Conservation (phyloP, 2,888 invertebrate species). For the Caenorhabditis wallacei region DNA sequence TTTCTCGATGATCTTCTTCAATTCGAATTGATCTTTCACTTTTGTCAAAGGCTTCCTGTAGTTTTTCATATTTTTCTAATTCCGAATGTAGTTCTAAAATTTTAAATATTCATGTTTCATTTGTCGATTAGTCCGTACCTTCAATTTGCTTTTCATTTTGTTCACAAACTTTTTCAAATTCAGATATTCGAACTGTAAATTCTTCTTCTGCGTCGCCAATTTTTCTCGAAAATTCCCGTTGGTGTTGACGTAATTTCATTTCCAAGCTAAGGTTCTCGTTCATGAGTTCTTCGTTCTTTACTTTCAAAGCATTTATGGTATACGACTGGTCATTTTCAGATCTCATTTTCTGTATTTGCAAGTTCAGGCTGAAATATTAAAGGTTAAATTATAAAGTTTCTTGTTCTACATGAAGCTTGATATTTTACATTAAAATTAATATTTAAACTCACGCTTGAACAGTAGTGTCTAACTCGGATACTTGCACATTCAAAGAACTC, state of each 20-base stretch:
- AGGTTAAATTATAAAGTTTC: too few species aligned
- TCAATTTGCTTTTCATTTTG: constrained; percentile 39
- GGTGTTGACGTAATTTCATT: constrained; percentile 32
- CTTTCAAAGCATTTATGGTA: constrained; percentile 4
- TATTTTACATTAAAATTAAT: too few species aligned
- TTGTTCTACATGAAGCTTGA: too few species aligned
- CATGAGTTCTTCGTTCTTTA: constrained; percentile 35
- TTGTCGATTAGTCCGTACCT: constrained; percentile 11
- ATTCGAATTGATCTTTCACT: constrained; percentile 33
- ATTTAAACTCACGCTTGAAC: constrained; percentile 25
- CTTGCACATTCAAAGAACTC: neutral
- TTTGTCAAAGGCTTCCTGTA: constrained; percentile 36
- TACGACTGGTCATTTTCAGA: neutral
- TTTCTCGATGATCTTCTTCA: constrained; percentile 52
- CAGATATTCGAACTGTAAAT: constrained; percentile 28
- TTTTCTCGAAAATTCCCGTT: constrained; percentile 36
- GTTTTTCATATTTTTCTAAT: constrained; percentile 5
- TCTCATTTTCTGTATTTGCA: neutral
- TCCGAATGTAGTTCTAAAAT: constrained; percentile 9
- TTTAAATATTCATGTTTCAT: neutral
- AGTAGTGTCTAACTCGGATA: constrained; percentile 9
- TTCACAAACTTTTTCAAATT: constrained; percentile 44
- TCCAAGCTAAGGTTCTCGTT: constrained; percentile 44
- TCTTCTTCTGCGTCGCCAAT: constrained; percentile 18
- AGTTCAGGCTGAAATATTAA: constrained; percentile 18